Conservation (phyloP, 2,113 vertebrate genomes). For the Zosterops lateralis region DNA sequence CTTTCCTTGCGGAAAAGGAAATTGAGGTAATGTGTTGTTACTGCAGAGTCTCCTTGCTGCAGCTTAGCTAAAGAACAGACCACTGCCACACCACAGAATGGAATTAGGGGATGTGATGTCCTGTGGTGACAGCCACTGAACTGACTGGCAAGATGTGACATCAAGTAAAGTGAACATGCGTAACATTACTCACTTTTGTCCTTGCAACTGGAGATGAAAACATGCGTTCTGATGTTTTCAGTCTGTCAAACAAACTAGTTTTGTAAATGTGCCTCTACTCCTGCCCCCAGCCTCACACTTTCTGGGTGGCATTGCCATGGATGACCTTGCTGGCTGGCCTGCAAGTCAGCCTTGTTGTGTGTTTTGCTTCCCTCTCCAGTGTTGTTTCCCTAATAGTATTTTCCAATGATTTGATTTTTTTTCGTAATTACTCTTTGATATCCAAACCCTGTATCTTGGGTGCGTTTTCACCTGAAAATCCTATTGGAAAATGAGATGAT, state of each 20-base stretch:
- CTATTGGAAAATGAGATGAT: not conserved
- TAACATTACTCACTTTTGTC: not conserved
- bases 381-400: not conserved
- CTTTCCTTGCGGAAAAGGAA: not conserved
- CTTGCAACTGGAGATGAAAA: not conserved
- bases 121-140: accelerated
- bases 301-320: not conserved
- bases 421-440: not conserved
- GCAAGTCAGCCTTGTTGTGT: not conserved
- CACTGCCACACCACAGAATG: not conserved
- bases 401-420: not conserved
- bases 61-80: not conserved
- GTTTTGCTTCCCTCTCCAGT: not conserved
- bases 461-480: not conserved
- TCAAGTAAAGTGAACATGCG: not conserved
- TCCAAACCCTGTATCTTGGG: not conserved
- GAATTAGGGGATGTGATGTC: not conserved
- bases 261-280: not conserved
- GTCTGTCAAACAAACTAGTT: not conserved
- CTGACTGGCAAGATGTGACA: not conserved
- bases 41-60: not conserved
- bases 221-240: not conserved
- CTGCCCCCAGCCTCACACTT: not conserved
- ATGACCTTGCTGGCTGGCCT: not conserved
- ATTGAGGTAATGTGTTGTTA: not conserved